These are phyloP conservation scores for Steinernema hermaphroditum DNA, from an alignment of 2,888 invertebrate species.

Conservation along the genomic window DNA sequence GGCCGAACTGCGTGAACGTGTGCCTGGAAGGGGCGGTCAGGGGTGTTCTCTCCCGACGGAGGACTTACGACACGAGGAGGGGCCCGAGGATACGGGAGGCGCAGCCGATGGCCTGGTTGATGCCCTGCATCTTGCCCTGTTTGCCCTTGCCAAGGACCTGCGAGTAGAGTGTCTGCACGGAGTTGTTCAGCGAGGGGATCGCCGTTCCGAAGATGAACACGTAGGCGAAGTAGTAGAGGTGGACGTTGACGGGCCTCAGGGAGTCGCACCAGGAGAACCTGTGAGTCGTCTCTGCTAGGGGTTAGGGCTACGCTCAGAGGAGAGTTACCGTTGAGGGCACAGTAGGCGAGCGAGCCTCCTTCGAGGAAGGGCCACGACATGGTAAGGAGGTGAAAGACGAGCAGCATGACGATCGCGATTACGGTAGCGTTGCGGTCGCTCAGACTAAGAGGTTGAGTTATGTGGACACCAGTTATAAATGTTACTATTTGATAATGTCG, in stretches of 20 bases:
- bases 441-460: no score
- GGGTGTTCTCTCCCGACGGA: background rate
- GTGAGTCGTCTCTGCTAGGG: background rate
- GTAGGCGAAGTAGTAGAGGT: conserved; percentile 47
- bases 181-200: conserved; percentile 49
- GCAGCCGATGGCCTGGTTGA: conserved; percentile 50
- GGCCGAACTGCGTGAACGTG: conserved; percentile 44
- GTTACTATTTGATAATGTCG: conserved; percentile 45
- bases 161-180: conserved; percentile 49
- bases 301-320: background rate
- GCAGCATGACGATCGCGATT: conserved; percentile 41
- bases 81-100: conserved; percentile 50
- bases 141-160: conserved; percentile 42
- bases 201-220: conserved; percentile 45
- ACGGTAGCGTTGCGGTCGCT: conserved; percentile 38
- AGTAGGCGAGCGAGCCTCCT: conserved; percentile 38
- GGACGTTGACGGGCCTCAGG: conserved; percentile 41
- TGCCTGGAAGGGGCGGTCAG: conserved; percentile 30
- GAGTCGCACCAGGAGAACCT: conserved; percentile 41
- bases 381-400: conserved; percentile 48
- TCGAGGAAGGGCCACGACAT: conserved; percentile 52
- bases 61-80: conserved; percentile 45
- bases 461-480: background rate
- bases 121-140: conserved; percentile 49
- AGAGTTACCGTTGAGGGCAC: conserved; percentile 37